Base-by-base conservation (phyloP, 2,113 vertebrate genomes). In the Xiphophorus hellerii region DNA sequence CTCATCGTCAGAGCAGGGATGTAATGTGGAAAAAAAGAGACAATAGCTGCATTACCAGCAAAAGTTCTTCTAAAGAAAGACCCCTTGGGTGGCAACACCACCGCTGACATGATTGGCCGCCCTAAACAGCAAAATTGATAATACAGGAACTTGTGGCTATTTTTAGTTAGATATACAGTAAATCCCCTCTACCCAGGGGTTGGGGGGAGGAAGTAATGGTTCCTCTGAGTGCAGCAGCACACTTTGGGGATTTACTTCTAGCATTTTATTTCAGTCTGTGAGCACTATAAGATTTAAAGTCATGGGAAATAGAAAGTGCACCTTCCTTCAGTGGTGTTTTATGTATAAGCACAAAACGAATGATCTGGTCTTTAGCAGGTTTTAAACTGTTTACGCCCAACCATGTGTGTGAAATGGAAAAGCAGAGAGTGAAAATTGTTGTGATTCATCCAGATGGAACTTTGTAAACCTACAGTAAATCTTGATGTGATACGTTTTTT, bases 51-150 rank as follows among this genome's bases (percentile, higher is more conserved):
- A 51, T 66, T 61, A 62, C 60, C 25, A 78, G 29, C 39, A 61
- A 67, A 73, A 33, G 15, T 68, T 30, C 30, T 10, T 62, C 48
- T 37, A 58, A 58, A 83, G 54, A 54, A 37, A 27, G 22, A 35
- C 63, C 33, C 39, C 0, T 5, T 30, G 48, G 37, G n/a, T 12
- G 30, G 66, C 1, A 61, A 27, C 11, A 31, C 1, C 66, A 31
- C 58, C 14, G 63, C 35, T 51, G 42, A 37, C 28, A 20, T 62
- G 62, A 58, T 14, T 51, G 63, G 44, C 11, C 22, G 22, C 54
- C n/a, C 42, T 25, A 15, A 64, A 28, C 1, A 42, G 39, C 14
- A 28, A 20, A 61, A 29, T 28, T 8, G 25, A 39, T 69, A 64
- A 60, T 20, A 60, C 27, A 58, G 30, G 35, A 13, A 62, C 27